A percentile compares a stretch with the other conserved stretches of the same genome.
These are phyloP conservation scores for Ficedula albicollis DNA, from an alignment of 2,797 vertebrate species.

Conservation along the genomic window DNA sequence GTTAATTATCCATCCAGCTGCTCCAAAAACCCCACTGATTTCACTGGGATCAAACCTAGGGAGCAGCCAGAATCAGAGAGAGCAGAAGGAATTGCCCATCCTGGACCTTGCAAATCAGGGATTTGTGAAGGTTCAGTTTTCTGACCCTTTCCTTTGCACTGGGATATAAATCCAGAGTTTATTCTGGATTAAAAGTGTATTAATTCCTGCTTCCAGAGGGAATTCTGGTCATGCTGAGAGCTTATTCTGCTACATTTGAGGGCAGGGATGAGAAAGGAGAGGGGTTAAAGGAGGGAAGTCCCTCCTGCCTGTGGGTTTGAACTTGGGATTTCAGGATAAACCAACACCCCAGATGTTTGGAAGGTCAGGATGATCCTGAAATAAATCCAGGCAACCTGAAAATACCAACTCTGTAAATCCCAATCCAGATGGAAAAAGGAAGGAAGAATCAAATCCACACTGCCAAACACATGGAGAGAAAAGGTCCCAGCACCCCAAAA, in stretches of 20 bases:
- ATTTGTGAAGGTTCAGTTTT: neutral
- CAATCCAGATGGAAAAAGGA: neutral
- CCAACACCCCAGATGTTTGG: rapidly evolving
- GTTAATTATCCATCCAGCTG: neutral
- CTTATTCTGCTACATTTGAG: neutral
- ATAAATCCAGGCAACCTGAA: neutral
- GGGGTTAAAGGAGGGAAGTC: neutral
- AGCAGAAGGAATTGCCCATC: neutral
- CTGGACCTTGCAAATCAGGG: neutral
- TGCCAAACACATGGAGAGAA: too few species aligned
- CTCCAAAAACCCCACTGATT: neutral
- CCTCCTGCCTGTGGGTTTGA: neutral
- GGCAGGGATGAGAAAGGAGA: neutral
- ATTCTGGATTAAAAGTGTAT: too few species aligned
- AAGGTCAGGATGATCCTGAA: neutral
- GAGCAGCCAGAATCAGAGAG: too few species aligned
- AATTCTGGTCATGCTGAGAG: neutral
- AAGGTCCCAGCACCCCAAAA: neutral
- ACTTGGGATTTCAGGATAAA: too few species aligned
- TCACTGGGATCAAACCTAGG: neutral
- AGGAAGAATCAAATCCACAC: too few species aligned
- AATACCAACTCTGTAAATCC: neutral
- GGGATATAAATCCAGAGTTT: neutral
- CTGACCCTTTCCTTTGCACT: neutral
- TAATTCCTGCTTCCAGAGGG: neutral